Conservation (phyloP, 2,888 invertebrate species). For the Rosalia funebris region DNA sequence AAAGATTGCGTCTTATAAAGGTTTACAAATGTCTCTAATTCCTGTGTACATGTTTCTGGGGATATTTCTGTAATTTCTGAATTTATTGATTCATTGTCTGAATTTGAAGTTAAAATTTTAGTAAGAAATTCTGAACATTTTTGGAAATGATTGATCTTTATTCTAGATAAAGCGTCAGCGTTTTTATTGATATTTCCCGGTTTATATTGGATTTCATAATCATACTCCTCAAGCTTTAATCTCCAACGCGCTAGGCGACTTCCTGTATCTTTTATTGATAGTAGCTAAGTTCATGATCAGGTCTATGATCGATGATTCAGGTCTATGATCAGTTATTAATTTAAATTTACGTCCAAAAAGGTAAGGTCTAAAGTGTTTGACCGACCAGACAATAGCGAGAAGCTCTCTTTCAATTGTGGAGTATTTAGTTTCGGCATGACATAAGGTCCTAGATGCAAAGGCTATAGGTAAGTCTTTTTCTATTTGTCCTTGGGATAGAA, state of each 20-base stretch:
- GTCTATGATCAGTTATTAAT: neutral
- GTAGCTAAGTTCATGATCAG: neutral
- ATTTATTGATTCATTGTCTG: no score
- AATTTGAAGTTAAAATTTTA: no score
- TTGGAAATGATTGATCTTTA: neutral
- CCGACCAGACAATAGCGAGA: slow-evolving; percentile 2
- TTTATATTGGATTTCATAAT: neutral
- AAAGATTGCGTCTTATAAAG: neutral
- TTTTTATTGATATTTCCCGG: neutral
- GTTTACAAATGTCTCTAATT: neutral
- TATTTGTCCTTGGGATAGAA: neutral
- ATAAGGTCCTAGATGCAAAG: slow-evolving; percentile 17
- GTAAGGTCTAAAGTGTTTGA: neutral
- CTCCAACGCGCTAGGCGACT: slow-evolving; percentile 20
- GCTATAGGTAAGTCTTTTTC: slow-evolving; percentile 21
- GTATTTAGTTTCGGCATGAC: slow-evolving; percentile 21
- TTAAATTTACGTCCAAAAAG: neutral
- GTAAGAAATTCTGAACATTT: neutral
- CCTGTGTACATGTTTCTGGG: neutral
- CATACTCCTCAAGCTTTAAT: neutral
- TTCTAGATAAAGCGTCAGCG: neutral
- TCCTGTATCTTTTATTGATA: neutral
- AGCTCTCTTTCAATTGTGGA: slow-evolving; percentile 6
- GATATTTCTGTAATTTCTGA: no score
- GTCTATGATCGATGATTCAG: neutral